Evolutionary conservation across 2,797 vertebrate species (phyloP).

Genomic region (Heterohyrax brucei): DNA sequence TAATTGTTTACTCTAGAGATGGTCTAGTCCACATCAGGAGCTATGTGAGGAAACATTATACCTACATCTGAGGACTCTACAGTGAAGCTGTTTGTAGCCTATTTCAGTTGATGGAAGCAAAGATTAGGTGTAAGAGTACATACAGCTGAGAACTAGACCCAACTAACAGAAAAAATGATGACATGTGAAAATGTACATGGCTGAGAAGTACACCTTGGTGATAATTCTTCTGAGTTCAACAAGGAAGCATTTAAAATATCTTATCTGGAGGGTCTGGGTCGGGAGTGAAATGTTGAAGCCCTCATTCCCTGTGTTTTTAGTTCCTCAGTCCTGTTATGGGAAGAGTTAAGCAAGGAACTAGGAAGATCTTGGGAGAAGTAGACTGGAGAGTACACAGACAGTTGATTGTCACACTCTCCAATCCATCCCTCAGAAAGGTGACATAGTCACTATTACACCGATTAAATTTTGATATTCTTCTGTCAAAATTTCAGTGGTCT

Average conservation of each 20-base stretch:
- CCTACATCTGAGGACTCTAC: background rate
- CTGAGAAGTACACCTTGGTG: background rate
- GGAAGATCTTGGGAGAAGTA: background rate
- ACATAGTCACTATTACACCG: background rate
- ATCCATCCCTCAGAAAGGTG: background rate
- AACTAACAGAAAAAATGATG: background rate
- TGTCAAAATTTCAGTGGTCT: background rate
- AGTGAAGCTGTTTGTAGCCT: rapidly evolving
- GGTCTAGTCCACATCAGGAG: constrained; percentile 55
- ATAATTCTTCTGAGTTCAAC: background rate
- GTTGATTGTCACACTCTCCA: background rate
- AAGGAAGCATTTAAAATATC: background rate
- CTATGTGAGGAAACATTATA: constrained; percentile 21
- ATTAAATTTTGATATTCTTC: background rate
- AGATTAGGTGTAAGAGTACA: background rate
- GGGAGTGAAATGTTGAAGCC: background rate
- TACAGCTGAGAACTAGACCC: background rate
- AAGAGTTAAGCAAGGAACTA: background rate
- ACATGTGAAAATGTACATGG: background rate
- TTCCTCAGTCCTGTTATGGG: background rate
- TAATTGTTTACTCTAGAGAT: constrained; percentile 23
- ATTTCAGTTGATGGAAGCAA: background rate
- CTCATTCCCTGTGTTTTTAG: background rate
- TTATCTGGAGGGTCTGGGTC: background rate
- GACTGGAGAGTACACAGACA: no score